Percentiles rank a stretch among this genome's conserved stretches.
These are phyloP conservation scores for Conus ventricosus DNA, from an alignment of 1,140 invertebrate genomes.

Conservation along the genomic window DNA sequence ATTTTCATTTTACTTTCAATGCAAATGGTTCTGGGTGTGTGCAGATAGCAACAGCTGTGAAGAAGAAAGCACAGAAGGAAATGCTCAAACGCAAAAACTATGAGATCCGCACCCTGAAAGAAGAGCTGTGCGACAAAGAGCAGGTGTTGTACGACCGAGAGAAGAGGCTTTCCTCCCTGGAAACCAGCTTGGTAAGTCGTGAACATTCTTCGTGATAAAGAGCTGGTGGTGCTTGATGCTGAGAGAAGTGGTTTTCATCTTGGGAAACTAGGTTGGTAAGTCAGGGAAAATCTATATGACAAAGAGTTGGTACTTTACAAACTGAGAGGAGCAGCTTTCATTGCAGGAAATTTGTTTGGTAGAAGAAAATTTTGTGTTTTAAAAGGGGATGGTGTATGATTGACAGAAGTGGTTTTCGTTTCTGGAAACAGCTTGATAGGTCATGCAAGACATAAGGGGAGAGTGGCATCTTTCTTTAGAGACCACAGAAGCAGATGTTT, in stretches of 20 bases:
- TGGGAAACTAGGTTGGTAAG: not conserved
- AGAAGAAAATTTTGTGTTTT: no score
- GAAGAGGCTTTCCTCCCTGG: slow-evolving; percentile 34
- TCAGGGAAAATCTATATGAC: not conserved
- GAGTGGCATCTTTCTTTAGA: no score
- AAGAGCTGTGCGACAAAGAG: slow-evolving; percentile 67
- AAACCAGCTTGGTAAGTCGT: slow-evolving; percentile 33
- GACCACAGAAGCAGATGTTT: no score
- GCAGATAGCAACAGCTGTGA: slow-evolving; percentile 49
- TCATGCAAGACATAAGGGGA: no score
- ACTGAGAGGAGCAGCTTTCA: no score
- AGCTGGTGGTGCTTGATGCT: not conserved
- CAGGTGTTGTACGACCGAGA: slow-evolving; percentile 41
- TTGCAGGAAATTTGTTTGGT: no score
- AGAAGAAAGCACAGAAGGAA: slow-evolving; percentile 64
- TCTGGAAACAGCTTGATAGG: no score
- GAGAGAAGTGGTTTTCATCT: not conserved
- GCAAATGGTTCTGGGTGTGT: slow-evolving; percentile 1
- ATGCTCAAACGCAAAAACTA: slow-evolving; percentile 71
- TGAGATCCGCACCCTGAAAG: slow-evolving; percentile 71
- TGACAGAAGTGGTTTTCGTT: no score
- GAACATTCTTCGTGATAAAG: no score
- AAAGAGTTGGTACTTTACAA: no score
- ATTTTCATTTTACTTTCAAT: no score
- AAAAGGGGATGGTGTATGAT: no score